Conservation (phyloP, 2,113 vertebrate species). For the Cygnus buccinator region DNA sequence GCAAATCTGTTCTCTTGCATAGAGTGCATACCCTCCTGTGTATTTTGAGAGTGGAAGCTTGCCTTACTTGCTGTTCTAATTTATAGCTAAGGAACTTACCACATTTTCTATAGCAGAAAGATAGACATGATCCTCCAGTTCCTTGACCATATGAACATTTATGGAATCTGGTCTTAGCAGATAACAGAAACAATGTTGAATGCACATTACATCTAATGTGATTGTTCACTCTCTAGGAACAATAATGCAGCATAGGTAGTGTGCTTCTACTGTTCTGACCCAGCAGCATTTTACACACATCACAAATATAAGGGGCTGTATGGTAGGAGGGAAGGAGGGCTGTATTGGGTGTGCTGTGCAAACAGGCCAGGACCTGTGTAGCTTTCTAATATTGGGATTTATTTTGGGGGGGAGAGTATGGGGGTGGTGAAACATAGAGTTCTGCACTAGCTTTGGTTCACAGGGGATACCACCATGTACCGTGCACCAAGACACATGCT, state of each 20-base stretch:
- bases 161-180: neutral
- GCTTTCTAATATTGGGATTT: neutral
- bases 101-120: neutral
- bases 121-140: neutral
- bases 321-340: neutral
- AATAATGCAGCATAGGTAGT: accelerated
- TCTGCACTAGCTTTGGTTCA: neutral
- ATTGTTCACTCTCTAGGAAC: neutral
- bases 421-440: neutral
- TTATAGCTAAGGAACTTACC: neutral
- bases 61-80: neutral
- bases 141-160: neutral
- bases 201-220: accelerated
- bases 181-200: neutral
- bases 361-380: neutral
- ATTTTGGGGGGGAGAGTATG: too few relatives aligned
- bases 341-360: neutral
- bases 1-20: neutral
- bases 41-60: neutral
- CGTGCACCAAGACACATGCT: neutral
- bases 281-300: neutral
- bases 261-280: neutral
- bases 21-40: neutral
- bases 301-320: neutral
- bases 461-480: accelerated